Evolutionary conservation across 2,797 vertebrate species (phyloP).

Genomic region (Neoniphon sammara): DNA sequence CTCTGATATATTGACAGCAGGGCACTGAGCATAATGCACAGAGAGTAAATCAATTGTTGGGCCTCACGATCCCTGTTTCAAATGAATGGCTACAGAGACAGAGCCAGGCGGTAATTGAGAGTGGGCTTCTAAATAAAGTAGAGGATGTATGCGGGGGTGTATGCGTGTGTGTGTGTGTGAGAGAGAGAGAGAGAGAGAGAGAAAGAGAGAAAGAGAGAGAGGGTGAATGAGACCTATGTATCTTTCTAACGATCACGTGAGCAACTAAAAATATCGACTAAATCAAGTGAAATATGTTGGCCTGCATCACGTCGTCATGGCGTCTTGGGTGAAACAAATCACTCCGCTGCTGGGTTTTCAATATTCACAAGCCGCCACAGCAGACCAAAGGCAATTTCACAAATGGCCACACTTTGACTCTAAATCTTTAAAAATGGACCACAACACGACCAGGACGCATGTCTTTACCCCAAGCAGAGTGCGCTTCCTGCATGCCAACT

Average conservation of each 20-base stretch:
- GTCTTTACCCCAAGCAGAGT: slow-evolving; percentile 28
- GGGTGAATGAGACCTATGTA: slow-evolving; percentile 6
- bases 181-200: neutral
- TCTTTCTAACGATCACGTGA: slow-evolving; percentile 26
- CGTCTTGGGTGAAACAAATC: slow-evolving; percentile 64
- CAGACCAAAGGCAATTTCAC: slow-evolving; percentile 74
- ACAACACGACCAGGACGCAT: slow-evolving; percentile 47
- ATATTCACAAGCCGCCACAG: slow-evolving; percentile 67
- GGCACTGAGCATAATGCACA: slow-evolving; percentile 57
- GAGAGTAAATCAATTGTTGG: slow-evolving; percentile 61
- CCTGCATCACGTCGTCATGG: slow-evolving; percentile 11
- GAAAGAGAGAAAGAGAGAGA: too few species aligned
- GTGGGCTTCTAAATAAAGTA: slow-evolving; percentile 32
- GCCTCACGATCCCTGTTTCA: slow-evolving; percentile 52
- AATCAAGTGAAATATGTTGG: slow-evolving; percentile 38
- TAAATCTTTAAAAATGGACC: slow-evolving; percentile 72
- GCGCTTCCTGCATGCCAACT: slow-evolving; percentile 19
- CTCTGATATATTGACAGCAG: slow-evolving; percentile 62
- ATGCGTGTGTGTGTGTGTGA: slow-evolving; percentile 4
- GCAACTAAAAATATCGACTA: slow-evolving; percentile 36
- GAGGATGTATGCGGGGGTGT: slow-evolving; percentile 23
- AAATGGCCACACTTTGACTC: slow-evolving; percentile 75
- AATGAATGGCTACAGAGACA: slow-evolving; percentile 57
- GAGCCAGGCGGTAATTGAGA: slow-evolving; percentile 69
- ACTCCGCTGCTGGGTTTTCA: slow-evolving; percentile 58